These are phyloP conservation scores for Agrilus planipennis DNA, from an alignment of 1,140 invertebrate species.

Conservation along the genomic window DNA sequence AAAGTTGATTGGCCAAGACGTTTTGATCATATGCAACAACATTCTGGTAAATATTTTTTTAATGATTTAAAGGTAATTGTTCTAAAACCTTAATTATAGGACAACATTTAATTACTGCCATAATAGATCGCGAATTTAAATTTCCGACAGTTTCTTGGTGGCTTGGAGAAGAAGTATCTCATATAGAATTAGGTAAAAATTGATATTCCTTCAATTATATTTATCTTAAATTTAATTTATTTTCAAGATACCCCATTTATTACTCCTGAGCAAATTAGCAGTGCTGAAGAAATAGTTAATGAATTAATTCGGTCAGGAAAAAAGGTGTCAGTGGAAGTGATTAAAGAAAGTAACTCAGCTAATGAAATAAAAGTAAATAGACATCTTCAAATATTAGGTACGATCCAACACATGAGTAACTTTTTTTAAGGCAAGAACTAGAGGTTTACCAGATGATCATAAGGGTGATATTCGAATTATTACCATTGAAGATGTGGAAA, in stretches of 20 bases:
- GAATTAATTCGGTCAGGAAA: slow-evolving; percentile 48
- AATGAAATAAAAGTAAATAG: slow-evolving; percentile 12
- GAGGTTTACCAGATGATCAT: slow-evolving; percentile 66
- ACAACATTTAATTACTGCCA: slow-evolving; percentile 72
- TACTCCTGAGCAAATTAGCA: slow-evolving; percentile 36
- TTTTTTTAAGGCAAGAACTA: slow-evolving; percentile 21
- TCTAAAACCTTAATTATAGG: slow-evolving; percentile 34
- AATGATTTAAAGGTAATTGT: too few species aligned
- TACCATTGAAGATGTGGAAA: slow-evolving; percentile 57
- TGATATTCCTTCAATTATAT: slow-evolving; percentile 5
- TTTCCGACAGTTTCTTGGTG: slow-evolving; percentile 67
- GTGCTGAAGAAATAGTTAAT: slow-evolving; percentile 54
- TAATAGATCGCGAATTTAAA: slow-evolving; percentile 56
- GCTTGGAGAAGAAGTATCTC: slow-evolving; percentile 54
- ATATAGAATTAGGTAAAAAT: slow-evolving; percentile 47
- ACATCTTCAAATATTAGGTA: neutral
- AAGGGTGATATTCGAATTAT: slow-evolving; percentile 59
- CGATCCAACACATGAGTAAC: neutral
- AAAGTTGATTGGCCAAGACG: slow-evolving; percentile 62
- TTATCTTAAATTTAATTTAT: slow-evolving; percentile 1
- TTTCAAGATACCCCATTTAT: slow-evolving; percentile 37
- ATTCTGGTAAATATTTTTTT: slow-evolving; percentile 47
- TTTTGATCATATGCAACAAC: slow-evolving; percentile 86
- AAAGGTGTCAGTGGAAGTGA: slow-evolving; percentile 49
- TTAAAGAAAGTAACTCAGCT: slow-evolving; percentile 46